Evolutionary conservation across 2,888 invertebrate species (phyloP), one percentile per base, ranked within the genome.

Genomic region (Cordilura impudica): DNA sequence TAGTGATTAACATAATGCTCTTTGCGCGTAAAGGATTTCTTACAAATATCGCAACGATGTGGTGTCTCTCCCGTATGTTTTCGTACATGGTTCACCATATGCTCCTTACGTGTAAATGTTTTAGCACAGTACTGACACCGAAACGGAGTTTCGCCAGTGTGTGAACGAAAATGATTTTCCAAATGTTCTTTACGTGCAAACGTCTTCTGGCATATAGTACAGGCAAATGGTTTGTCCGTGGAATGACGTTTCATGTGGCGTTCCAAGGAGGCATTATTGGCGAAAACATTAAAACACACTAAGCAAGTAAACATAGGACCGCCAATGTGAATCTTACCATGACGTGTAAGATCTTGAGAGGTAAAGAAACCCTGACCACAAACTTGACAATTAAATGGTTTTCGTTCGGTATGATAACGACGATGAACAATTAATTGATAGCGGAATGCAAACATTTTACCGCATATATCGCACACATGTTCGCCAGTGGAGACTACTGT

Each of bases 1-100:
- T 94, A 94, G 86, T 96, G 96, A 90, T 95, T 96, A 90, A 95
- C 95, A 83, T 96, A 92, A 89, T 96, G 96, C 88, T 96, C 96
- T 88, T 96, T 96, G 79, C 96, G 92, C 35, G 95, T 95, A 90
- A 96, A 96, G 35, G 95, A 94, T 90, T 96, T 96, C 82, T 95
- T 95, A 90, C 96, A 96, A 85, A 95, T 94, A 54, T 95, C 94
- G 91, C 96, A 96, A 83, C 94, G 94, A 88, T 95, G 95, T 14
- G 95, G 96, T 88, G 95, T 96, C 89, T 96, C 96, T 81, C 95
- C 95, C 8, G 95, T 93, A 88, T 96, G 93, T 82, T 95, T 92
- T 87, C 96, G 92, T 83, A 96, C 95, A 90, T 96, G 96, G 90
- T 96, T 96, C 83, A 95, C 94, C 88, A 96, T 93, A 89, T 96